Conservation (phyloP, 1,140 invertebrate species). For the Pseudomyrmex concolor region DNA sequence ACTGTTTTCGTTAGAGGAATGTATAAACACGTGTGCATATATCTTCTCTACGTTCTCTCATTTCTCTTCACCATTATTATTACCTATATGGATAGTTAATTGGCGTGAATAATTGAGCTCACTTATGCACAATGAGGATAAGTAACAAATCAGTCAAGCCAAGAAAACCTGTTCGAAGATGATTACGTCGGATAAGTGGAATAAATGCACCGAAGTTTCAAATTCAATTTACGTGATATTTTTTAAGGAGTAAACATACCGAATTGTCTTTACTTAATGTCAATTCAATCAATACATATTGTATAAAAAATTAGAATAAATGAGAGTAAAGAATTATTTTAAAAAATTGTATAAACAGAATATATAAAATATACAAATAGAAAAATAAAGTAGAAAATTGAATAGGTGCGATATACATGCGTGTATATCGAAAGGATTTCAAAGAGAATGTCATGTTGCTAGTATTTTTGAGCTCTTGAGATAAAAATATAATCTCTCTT, state of each 20-base stretch:
- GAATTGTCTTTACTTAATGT: no score
- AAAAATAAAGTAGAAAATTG: no score
- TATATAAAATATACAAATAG: not conserved
- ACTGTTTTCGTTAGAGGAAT: slow-evolving; percentile 34
- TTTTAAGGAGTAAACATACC: not conserved
- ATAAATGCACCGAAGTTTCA: not conserved
- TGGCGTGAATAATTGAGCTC: slow-evolving; percentile 48
- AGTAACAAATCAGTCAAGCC: slow-evolving; percentile 41
- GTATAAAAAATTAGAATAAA: no score
- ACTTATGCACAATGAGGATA: slow-evolving; percentile 43
- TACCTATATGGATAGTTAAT: slow-evolving; percentile 36
- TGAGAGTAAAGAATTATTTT: no score
- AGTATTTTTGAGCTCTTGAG: not conserved
- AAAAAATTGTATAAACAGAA: no score
- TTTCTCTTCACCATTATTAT: not conserved
- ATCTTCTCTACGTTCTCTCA: not conserved
- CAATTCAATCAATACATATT: no score
- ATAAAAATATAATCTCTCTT: not conserved
- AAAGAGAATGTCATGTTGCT: not conserved
- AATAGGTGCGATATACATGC: no score
- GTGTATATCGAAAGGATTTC: not conserved
- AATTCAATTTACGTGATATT: slow-evolving; percentile 7
- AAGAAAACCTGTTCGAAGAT: slow-evolving; percentile 24
- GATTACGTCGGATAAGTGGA: slow-evolving; percentile 15
- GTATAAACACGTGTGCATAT: not conserved